phyloP scores from a whole-genome alignment of 2,888 invertebrate genomes.

The Campaea margaritaria region DNA sequence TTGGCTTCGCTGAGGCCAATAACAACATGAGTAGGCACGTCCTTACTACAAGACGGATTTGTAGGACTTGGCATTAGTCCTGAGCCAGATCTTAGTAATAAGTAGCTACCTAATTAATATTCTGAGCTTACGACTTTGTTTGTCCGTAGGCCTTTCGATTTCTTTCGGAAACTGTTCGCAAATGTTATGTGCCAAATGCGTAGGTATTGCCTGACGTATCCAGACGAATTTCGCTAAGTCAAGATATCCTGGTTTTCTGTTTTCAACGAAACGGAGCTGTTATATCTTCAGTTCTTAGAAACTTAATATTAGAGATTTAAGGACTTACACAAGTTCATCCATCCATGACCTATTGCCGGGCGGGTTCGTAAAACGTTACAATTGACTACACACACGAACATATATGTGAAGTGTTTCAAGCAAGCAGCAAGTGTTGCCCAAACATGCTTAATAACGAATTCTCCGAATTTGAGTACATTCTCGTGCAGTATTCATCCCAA shows the following conservation, averaged over 20 bases:
- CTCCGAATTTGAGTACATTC: constrained; percentile 10
- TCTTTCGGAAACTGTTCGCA: constrained; percentile 1
- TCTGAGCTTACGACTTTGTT: constrained; percentile 5
- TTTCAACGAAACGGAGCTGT: too few relatives aligned
- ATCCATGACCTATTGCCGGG: too few relatives aligned
- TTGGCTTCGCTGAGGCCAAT: constrained; percentile 12
- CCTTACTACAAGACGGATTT: not conserved
- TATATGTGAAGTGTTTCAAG: too few relatives aligned
- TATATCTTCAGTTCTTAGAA: too few relatives aligned
- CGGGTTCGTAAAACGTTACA: too few relatives aligned
- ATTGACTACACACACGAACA: too few relatives aligned
- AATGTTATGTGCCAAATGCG: not conserved
- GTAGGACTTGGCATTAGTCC: not conserved
- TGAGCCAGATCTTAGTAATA: not conserved
- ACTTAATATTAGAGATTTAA: too few relatives aligned
- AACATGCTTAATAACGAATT: constrained; percentile 17
- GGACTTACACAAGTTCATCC: too few relatives aligned
- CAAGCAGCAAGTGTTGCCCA: not conserved
- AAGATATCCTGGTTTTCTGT: not conserved
- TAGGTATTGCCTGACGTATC: not conserved
- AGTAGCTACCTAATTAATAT: constrained; percentile 5
- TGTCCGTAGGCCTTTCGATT: not conserved
- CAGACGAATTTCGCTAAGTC: not conserved
- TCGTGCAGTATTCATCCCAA: constrained; percentile 17
- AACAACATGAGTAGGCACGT: constrained; percentile 14